phyloP scores from a whole-genome alignment of 2,888 invertebrate genomes.

The Sphaerolaimus hirsutus region DNA sequence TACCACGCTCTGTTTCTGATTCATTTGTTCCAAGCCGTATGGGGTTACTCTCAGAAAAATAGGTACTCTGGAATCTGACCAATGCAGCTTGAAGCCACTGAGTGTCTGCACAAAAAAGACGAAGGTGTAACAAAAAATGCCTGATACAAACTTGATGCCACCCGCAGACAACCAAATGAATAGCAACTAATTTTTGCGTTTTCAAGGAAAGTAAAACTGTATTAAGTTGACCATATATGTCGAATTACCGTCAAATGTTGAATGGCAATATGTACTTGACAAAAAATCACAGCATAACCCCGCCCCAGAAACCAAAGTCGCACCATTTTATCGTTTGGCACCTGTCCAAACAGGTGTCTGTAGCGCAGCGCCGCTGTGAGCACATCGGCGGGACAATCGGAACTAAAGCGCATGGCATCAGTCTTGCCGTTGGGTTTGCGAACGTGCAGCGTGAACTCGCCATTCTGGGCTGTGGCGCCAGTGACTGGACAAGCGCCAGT shows the following conservation, averaged over 20 bases:
- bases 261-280: too few relatives aligned
- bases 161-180: too few relatives aligned
- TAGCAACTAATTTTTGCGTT: too few relatives aligned
- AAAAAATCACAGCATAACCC: too few relatives aligned
- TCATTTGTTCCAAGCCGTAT: conserved; percentile 67
- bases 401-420: conserved; percentile 83
- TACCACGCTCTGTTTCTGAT: conserved; percentile 34
- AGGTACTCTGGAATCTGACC: conserved; percentile 72
- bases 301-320: too few relatives aligned
- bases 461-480: conserved; percentile 25
- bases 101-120: conserved; percentile 39
- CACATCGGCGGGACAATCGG: conserved; percentile 71
- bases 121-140: not conserved
- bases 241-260: not conserved
- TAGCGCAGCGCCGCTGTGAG: conserved; percentile 54
- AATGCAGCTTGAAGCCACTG: conserved; percentile 77
- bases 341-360: not conserved
- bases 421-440: conserved; percentile 64
- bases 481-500: conserved; percentile 22
- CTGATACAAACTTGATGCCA: too few relatives aligned
- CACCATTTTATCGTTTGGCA: not conserved
- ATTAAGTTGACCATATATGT: not conserved
- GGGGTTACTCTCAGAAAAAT: conserved; percentile 71
- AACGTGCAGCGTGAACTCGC: conserved; percentile 39
- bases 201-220: too few relatives aligned